These are phyloP conservation scores for Vicugna pacos DNA, from an alignment of 2,113 vertebrate species.

Conservation along the genomic window DNA sequence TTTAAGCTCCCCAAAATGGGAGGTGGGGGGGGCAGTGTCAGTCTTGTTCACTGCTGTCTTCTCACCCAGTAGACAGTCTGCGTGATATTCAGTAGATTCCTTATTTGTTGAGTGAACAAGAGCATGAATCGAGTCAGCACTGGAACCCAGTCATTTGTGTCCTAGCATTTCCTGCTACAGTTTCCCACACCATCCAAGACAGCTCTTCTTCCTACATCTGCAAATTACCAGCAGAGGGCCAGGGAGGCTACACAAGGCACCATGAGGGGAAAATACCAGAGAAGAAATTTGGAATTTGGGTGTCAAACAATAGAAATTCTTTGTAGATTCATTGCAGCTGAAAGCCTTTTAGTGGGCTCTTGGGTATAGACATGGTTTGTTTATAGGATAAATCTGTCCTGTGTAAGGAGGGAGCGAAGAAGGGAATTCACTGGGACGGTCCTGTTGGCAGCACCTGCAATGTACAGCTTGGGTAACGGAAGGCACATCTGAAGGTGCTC, in stretches of 20 bases:
- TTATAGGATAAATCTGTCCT: neutral
- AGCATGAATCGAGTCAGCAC: neutral
- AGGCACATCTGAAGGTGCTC: neutral
- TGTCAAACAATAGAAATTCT: neutral
- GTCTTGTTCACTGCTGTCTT: neutral
- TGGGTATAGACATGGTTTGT: neutral
- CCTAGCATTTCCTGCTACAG: neutral
- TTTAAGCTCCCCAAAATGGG: neutral
- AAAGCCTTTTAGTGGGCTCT: neutral
- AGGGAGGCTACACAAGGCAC: neutral
- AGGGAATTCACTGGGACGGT: rapidly evolving
- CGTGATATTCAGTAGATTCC: rapidly evolving
- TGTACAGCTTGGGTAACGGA: neutral
- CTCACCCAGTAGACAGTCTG: neutral
- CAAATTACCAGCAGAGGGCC: neutral
- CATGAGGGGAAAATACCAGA: neutral
- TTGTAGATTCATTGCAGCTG: neutral
- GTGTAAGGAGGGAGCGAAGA: neutral
- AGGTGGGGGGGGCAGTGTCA: too few relatives aligned
- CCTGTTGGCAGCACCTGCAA: neutral
- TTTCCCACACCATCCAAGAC: neutral
- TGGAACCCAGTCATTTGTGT: neutral
- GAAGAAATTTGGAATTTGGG: neutral
- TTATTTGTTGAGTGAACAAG: neutral
- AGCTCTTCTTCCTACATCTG: neutral